Percentiles rank a stretch among this genome's conserved stretches.
Evolutionary conservation across 2,888 invertebrate species (phyloP).

Genomic region (Pristionchus fissidentatus): DNA sequence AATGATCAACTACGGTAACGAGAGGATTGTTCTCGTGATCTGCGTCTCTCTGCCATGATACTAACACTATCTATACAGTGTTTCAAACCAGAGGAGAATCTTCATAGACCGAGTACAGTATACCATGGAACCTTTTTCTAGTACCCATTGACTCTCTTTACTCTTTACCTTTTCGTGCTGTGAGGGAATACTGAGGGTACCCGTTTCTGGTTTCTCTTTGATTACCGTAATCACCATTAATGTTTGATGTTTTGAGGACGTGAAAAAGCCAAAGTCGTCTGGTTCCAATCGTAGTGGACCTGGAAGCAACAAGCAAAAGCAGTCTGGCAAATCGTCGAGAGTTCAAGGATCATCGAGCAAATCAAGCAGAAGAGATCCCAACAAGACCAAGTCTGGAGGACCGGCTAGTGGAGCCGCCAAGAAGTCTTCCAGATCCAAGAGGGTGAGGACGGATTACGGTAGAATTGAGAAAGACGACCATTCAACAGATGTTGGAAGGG

Average conservation of each 20-base stretch:
- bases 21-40: too few species aligned
- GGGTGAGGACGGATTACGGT: background rate
- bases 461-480: background rate
- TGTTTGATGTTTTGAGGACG: background rate
- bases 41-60: too few species aligned
- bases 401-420: background rate
- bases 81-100: too few species aligned
- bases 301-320: constrained; percentile 22
- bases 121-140: background rate
- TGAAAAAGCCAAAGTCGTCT: constrained; percentile 3
- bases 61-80: too few species aligned
- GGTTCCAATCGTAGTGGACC: constrained; percentile 18
- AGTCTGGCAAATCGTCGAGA: constrained; percentile 17
- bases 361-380: constrained; percentile 2
- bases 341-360: background rate
- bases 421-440: constrained; percentile 12
- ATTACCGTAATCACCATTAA: background rate
- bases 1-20: too few species aligned
- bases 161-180: background rate
- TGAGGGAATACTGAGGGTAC: background rate
- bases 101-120: too few species aligned
- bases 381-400: background rate
- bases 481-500: too few species aligned
- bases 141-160: background rate
- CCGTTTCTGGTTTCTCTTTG: background rate